Evolutionary conservation across 2,797 vertebrate species (phyloP), one percentile per base, ranked within the genome.

Genomic region (Ataeniobius toweri): DNA sequence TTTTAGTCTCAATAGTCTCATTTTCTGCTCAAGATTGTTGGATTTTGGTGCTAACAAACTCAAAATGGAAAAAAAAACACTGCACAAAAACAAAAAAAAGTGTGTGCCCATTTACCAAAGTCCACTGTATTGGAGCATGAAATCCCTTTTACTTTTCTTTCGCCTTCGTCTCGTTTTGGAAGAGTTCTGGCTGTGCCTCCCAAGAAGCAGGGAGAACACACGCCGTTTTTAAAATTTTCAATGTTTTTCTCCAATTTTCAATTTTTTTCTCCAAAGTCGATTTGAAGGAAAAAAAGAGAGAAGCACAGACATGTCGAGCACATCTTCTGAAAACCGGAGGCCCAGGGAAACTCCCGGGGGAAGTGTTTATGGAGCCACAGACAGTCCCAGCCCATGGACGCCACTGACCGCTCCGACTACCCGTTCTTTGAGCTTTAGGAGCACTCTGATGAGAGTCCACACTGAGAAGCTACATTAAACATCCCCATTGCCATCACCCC

Each of bases 291-390:
- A 20, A 87, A 92, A 84, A 92, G 31, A 18, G 67, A 70, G 86
- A 93, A 93, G 89, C 90, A 93, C 94, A 92, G 91, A 91, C 91
- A 88, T 89, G 92, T 92, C 36, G 72, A 93, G 90, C 93, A 92
- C 90, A 91, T 91, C 89, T 88, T 93, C 92, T 85, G 89, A 88
- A 85, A 84, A 26, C 67, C 89, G 82, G 89, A n/a, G 88, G 83
- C 85, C 81, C 89, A 81, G 88, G 86, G 82, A 70, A 89, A 83
- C 90, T 91, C 88, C 77, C 76, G 91, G 73, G 85, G 75, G 88
- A 91, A 90, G 87, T 81, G 48, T 77, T 82, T 86, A 87, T 87
- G 88, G 90, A 89, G 86, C 90, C 92, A 91, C 83, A 88, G 81
- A 91, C 87, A 84, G 80, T 86, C 89, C 89, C 74, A 91, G 87